These are phyloP conservation scores for Pseudobourletiella spinata DNA, from an alignment of 1,140 invertebrate species.

Conservation along the genomic window DNA sequence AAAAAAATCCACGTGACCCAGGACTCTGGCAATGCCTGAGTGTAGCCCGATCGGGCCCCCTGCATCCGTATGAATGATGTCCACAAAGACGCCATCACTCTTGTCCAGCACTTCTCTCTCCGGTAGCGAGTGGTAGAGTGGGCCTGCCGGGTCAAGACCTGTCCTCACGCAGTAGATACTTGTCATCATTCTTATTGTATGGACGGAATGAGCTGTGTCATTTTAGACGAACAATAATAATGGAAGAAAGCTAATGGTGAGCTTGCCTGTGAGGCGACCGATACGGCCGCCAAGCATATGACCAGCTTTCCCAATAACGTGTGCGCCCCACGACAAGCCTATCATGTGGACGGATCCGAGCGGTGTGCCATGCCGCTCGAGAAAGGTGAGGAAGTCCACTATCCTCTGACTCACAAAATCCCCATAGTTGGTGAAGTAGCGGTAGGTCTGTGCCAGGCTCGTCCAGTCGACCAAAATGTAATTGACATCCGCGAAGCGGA, in stretches of 20 bases:
- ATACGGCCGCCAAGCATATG: not conserved
- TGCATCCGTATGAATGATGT: constrained; percentile 60
- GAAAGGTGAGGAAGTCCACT: constrained; percentile 19
- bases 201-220: too few relatives aligned
- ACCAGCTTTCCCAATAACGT: constrained; percentile 13
- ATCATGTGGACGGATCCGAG: constrained; percentile 25
- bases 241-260: too few relatives aligned
- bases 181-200: too few relatives aligned
- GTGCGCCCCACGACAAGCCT: constrained; percentile 21
- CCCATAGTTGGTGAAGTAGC: constrained; percentile 17
- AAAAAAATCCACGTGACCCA: constrained; percentile 68
- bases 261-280: constrained; percentile 16
- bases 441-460: constrained; percentile 1
- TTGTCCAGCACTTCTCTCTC: constrained; percentile 42
- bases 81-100: constrained; percentile 56
- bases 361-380: constrained; percentile 20
- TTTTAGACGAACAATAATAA: too few relatives aligned
- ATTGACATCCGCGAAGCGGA: constrained; percentile 32
- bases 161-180: not conserved
- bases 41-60: constrained; percentile 34
- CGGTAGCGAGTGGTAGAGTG: not conserved
- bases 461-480: constrained; percentile 36
- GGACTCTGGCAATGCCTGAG: constrained; percentile 43
- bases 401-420: constrained; percentile 15
- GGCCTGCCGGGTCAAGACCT: constrained; percentile 15